These are phyloP conservation scores for Myripristis murdjan DNA, from an alignment of 2,797 vertebrate genomes.

Conservation along the genomic window DNA sequence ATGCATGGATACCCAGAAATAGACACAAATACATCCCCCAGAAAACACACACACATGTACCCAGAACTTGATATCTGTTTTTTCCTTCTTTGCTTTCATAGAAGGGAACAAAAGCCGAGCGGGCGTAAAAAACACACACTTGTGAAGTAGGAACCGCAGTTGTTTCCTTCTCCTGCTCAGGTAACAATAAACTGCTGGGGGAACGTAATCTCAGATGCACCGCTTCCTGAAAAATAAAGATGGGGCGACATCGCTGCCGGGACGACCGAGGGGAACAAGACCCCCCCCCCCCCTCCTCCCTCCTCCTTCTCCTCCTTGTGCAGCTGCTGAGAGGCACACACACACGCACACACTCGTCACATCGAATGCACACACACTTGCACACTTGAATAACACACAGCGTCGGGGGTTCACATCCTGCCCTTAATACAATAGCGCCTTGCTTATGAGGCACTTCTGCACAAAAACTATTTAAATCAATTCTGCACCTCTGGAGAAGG, in stretches of 20 bases:
- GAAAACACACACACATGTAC: slow-evolving; percentile 19
- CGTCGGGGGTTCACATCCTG: slow-evolving; percentile 55
- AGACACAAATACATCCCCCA: slow-evolving; percentile 2
- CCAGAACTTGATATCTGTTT: slow-evolving; percentile 52
- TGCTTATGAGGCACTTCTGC: slow-evolving; percentile 51
- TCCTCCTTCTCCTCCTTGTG: no score
- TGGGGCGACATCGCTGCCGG: slow-evolving; percentile 16
- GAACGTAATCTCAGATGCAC: slow-evolving; percentile 39
- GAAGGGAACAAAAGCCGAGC: slow-evolving; percentile 55
- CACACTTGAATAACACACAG: neutral
- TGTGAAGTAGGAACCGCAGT: slow-evolving; percentile 65
- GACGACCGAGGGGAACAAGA: slow-evolving; percentile 41
- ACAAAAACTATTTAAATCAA: slow-evolving; percentile 26
- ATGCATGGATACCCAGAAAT: slow-evolving; percentile 20
- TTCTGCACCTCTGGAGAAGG: slow-evolving; percentile 23
- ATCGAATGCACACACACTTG: slow-evolving; percentile 19
- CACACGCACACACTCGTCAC: neutral
- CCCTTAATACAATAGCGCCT: slow-evolving; percentile 50
- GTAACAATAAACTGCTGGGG: slow-evolving; percentile 78
- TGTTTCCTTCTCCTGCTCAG: slow-evolving; percentile 77
- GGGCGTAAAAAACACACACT: slow-evolving; percentile 65
- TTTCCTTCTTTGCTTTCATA: slow-evolving; percentile 61
- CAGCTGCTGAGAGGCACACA: slow-evolving; percentile 62
- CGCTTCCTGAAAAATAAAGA: slow-evolving; percentile 71
- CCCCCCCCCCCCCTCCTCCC: slow-evolving; percentile 2